Percentiles rank a stretch among this genome's conserved stretches.
Evolutionary conservation across 2,797 vertebrate species (phyloP).

Genomic region (Lepilemur septentrionalis): DNA sequence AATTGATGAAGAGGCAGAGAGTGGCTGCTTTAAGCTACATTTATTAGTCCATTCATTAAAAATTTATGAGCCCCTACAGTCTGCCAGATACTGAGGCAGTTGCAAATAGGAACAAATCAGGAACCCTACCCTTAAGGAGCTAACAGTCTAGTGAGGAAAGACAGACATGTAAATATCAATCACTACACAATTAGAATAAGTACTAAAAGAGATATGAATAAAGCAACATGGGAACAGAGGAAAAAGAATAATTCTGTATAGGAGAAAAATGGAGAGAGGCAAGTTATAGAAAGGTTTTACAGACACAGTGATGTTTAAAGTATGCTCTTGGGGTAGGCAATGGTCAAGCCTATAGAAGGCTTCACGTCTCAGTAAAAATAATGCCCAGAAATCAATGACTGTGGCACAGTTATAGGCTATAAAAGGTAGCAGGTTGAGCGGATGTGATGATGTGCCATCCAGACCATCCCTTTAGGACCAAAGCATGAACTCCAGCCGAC

Average conservation of each 20-base stretch:
- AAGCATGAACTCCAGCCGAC: background rate
- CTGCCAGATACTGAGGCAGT: background rate
- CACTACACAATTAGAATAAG: background rate
- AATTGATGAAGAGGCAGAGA: conserved; percentile 57
- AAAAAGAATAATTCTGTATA: background rate
- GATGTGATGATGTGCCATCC: background rate
- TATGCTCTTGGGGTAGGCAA: background rate
- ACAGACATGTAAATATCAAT: background rate
- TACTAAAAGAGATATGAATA: background rate
- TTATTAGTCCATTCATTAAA: conserved; percentile 58
- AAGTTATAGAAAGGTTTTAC: background rate
- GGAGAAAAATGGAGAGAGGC: background rate
- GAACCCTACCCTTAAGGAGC: background rate
- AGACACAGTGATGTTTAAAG: background rate
- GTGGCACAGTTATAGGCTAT: background rate
- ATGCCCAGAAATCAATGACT: background rate
- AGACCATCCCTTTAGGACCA: background rate
- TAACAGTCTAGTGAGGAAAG: background rate
- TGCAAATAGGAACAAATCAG: conserved; percentile 24
- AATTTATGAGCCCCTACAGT: conserved; percentile 35
- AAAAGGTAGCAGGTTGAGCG: background rate
- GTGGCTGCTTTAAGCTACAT: conserved; percentile 27
- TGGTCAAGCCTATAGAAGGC: background rate
- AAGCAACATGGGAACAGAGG: background rate
- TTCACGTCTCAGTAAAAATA: background rate